Evolutionary conservation across 2,113 vertebrate species (phyloP), one percentile per base, ranked within the genome.

Genomic region (Corythaixoides concolor): DNA sequence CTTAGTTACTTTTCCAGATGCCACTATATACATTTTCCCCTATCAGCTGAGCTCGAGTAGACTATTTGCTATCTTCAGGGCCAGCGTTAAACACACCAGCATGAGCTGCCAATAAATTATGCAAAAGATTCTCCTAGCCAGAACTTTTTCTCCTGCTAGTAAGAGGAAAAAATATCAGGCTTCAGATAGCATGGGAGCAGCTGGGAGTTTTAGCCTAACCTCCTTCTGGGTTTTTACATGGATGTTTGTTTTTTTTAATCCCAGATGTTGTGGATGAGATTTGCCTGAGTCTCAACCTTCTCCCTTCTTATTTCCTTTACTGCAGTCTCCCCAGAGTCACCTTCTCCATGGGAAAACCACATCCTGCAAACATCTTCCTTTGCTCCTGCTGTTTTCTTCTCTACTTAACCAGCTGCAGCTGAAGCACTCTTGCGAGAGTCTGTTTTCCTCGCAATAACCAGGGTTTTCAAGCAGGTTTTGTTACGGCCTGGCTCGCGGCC

Each of bases 91-190:
- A 76, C 77, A 37, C 52, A 21, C 47, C 73, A 50, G 72, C 73
- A 8, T 23, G 67, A 92, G 63, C 68, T 80, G 63, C 82, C 74
- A 72, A 67, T 92, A 92, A 80, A 90, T 90, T 90, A 92, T 92
- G 77, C 73, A 87, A 17, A 26, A 67, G 76, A 72, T 62, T 87
- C 62, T 53, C 50, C 52, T 35, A 30, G 22, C 52, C 50, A 60
- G 56, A 72, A 47, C 43, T 64, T 85, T 73, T 55, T 32, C 39
- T 77, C 35, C 55, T 86, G 4, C 41, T 64, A 72, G 30, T 62
- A 87, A 68, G 21, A 30, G 26, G 5, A 23, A 43, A 41, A 52
- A 53, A 27, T 12, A 73, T 1, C 22, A n/a, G 35, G 30, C 41
- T 52, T 66, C 26, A 58, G 58, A 53, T 52, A 58, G 41, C 9